Conservation (phyloP, 2,113 vertebrate species). For the Cryptotis parvus region DNA sequence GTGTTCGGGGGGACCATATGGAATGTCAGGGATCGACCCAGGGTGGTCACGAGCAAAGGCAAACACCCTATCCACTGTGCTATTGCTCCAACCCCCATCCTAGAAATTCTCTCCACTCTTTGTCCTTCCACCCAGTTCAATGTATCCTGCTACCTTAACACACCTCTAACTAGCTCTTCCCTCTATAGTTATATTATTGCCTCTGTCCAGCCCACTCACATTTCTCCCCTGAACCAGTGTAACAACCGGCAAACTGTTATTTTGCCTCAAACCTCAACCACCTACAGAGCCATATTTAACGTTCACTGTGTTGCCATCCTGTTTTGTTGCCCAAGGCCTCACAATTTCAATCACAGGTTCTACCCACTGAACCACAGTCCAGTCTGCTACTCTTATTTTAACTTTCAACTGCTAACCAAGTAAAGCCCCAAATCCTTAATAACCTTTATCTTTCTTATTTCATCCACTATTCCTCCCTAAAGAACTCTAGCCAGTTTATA, state of each 20-base stretch:
- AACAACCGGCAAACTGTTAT: not conserved
- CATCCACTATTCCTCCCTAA: not conserved
- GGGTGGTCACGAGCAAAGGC: too few species aligned
- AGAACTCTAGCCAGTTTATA: not conserved
- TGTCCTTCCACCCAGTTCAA: not conserved
- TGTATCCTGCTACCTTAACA: not conserved
- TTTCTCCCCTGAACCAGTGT: not conserved
- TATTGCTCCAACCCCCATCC: too few species aligned
- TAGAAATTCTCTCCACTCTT: not conserved
- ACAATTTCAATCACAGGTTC: too few species aligned
- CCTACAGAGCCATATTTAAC: not conserved
- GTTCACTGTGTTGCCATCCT: not conserved
- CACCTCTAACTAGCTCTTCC: slow-evolving; percentile 34
- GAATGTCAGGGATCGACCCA: too few species aligned
- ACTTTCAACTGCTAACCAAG: slow-evolving; percentile 13
- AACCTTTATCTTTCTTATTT: not conserved
- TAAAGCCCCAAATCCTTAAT: not conserved
- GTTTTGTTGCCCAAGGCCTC: not conserved
- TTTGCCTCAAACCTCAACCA: not conserved
- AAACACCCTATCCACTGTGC: too few species aligned
- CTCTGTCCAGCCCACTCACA: not conserved
- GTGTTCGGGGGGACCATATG: too few species aligned
- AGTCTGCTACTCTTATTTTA: not conserved
- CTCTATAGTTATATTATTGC: not conserved
- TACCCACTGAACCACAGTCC: too few species aligned